These are phyloP conservation scores for Tribolium madens DNA, from an alignment of 1,140 invertebrate genomes.

Conservation along the genomic window DNA sequence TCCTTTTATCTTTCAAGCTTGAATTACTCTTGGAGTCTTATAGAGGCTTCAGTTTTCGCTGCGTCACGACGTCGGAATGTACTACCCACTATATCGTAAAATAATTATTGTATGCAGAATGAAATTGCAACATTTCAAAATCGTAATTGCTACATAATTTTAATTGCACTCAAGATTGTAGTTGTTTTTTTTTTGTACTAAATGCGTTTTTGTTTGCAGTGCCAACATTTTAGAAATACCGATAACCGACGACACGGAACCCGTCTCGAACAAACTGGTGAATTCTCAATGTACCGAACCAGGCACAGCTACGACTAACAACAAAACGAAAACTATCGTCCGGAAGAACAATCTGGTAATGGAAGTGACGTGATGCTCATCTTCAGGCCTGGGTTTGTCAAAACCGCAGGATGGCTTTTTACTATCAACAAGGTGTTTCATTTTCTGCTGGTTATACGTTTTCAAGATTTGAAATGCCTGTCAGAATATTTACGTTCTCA, in stretches of 20 bases:
- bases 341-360: constrained; percentile 64
- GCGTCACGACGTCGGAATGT: not conserved
- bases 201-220: constrained; percentile 57
- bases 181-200: too few species aligned
- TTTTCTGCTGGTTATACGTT: constrained; percentile 45
- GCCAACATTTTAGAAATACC: constrained; percentile 65
- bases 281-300: constrained; percentile 54
- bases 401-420: constrained; percentile 41
- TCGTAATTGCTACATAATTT: not conserved
- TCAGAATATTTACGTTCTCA: constrained; percentile 40
- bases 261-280: constrained; percentile 54
- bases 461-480: constrained; percentile 51
- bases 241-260: constrained; percentile 58
- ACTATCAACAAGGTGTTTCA: constrained; percentile 43
- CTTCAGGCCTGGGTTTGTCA: constrained; percentile 50
- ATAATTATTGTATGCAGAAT: not conserved
- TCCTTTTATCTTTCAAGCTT: too few species aligned
- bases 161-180: not conserved
- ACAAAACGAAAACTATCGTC: constrained; percentile 60
- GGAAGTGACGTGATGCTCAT: constrained; percentile 65
- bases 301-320: constrained; percentile 55
- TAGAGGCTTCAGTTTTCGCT: not conserved
- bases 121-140: not conserved
- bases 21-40: not conserved
- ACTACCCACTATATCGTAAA: not conserved